A percentile compares a stretch with the other conserved stretches of the same genome.
These are phyloP conservation scores for Gari tellinella DNA, from an alignment of 2,888 invertebrate genomes.

Conservation along the genomic window DNA sequence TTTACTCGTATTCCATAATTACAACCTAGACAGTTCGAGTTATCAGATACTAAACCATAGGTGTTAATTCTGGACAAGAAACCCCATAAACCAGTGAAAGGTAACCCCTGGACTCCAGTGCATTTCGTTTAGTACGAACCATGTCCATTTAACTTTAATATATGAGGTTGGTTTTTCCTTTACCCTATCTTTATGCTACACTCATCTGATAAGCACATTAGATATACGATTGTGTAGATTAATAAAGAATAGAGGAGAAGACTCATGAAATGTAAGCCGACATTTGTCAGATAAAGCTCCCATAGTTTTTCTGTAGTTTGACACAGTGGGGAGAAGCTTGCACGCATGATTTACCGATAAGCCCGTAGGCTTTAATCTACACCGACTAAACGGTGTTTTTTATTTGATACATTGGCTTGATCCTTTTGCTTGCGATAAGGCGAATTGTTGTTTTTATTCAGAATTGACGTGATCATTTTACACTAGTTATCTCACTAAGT, in stretches of 20 bases:
- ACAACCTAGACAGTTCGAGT: too few relatives aligned
- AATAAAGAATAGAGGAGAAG: slow-evolving; percentile 51
- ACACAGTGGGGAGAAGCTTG: slow-evolving; percentile 50
- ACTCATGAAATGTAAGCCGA: slow-evolving; percentile 58
- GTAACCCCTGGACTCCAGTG: not conserved
- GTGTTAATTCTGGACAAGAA: too few relatives aligned
- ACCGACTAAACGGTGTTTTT: slow-evolving; percentile 48
- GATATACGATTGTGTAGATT: slow-evolving; percentile 45
- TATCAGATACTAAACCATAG: too few relatives aligned
- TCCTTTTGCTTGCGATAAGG: too few relatives aligned
- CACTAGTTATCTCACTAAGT: too few relatives aligned
- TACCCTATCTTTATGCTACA: slow-evolving; percentile 43
- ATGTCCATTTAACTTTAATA: slow-evolving; percentile 29
- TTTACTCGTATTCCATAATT: too few relatives aligned
- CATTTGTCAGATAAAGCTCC: slow-evolving; percentile 51
- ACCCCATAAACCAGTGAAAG: too few relatives aligned
- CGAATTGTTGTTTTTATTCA: too few relatives aligned
- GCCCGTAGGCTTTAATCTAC: slow-evolving; percentile 31
- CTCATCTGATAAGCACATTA: slow-evolving; percentile 38
- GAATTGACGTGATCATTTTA: too few relatives aligned
- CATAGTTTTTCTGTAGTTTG: slow-evolving; percentile 53
- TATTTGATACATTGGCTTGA: slow-evolving; percentile 30
- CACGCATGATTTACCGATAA: slow-evolving; percentile 51
- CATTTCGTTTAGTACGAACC: slow-evolving; percentile 10
- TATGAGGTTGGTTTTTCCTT: slow-evolving; percentile 26